Evolutionary conservation across 2,797 vertebrate species (phyloP), one percentile per base, ranked within the genome.

Genomic region (Chlorospingus semifuscus): DNA sequence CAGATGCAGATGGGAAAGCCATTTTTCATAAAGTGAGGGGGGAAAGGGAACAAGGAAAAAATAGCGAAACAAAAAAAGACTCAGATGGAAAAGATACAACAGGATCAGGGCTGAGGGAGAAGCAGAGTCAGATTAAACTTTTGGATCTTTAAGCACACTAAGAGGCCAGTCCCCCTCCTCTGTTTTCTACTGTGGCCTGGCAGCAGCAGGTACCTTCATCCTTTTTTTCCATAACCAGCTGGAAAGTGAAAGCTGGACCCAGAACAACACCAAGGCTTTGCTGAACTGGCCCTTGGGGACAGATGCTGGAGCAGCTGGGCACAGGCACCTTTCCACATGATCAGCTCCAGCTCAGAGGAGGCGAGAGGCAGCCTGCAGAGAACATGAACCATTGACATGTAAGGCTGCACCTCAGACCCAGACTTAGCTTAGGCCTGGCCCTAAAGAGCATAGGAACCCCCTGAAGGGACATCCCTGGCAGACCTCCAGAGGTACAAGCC

Each of bases 1-100:
- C 96, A 97, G 96, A 95, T 97, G 94, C 96, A 97, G 96, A 96
- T 94, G 95, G 94, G 92, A 97, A 96, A 96, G 88, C 93, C 96
- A 97, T 97, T 97, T 97, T 97, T 97, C 97, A 97, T 93, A 85
- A 96, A 91, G 91, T 89, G 37, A 84, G 56, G 71, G 69, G 32
- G 9, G 26, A 76, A 95, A 69, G 22, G 44, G 23, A 61, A 65
- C 66, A 79, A 46, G 6, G 13, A 30, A 77, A 79, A 55, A 52
- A 53, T 3, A 72, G 12, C 16, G 75, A 68, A 88, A 46, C 41
- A 95, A 80, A 81, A 85, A 93, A 23, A 60, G 55, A 46, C 44
- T 90, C 61, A 94, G 65, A 91, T 86, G 59, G 89, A 95, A 90
- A 92, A 89, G 90, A 91, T 46, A 83, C 56, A 44, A 61, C 56